These are phyloP conservation scores for Parotocinclus haroldoi DNA, from an alignment of 2,797 vertebrate species.

Conservation along the genomic window DNA sequence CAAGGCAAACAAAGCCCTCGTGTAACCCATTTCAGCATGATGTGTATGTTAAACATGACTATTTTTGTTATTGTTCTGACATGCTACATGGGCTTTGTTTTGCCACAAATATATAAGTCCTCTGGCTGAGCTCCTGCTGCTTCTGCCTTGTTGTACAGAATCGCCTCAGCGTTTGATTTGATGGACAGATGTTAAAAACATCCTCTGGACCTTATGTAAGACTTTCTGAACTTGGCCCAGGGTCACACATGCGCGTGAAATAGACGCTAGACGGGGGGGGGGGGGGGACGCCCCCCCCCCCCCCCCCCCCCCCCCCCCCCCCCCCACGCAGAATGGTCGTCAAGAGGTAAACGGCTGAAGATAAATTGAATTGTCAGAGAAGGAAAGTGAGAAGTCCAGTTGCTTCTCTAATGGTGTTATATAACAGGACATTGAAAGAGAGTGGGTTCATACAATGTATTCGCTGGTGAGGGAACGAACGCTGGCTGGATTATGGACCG, in stretches of 20 bases:
- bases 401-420: conserved; percentile 49
- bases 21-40: conserved; percentile 7
- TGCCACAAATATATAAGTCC: conserved; percentile 27
- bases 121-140: conserved; percentile 39
- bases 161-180: conserved; percentile 58
- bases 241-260: conserved; percentile 33
- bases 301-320: too few relatives aligned
- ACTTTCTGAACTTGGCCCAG: conserved; percentile 44
- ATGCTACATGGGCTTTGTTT: conserved; percentile 29
- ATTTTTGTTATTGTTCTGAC: conserved; percentile 10
- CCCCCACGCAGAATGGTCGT: too few relatives aligned
- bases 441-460: conserved; percentile 32
- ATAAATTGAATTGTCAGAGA: conserved; percentile 5
- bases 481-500: conserved; percentile 46
- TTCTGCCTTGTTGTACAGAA: conserved; percentile 53
- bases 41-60: conserved; percentile 3
- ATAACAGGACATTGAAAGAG: conserved; percentile 26
- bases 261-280: background rate
- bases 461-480: conserved; percentile 51
- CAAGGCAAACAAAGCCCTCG: background rate
- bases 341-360: background rate
- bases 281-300: too few relatives aligned
- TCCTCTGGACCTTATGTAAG: conserved; percentile 54
- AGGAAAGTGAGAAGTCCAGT: conserved; percentile 26
- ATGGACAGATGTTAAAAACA: conserved; percentile 51